A percentile compares a stretch with the other conserved stretches of the same genome.
These are phyloP conservation scores for Philereme vetulata DNA, from an alignment of 2,888 invertebrate species.

Conservation along the genomic window DNA sequence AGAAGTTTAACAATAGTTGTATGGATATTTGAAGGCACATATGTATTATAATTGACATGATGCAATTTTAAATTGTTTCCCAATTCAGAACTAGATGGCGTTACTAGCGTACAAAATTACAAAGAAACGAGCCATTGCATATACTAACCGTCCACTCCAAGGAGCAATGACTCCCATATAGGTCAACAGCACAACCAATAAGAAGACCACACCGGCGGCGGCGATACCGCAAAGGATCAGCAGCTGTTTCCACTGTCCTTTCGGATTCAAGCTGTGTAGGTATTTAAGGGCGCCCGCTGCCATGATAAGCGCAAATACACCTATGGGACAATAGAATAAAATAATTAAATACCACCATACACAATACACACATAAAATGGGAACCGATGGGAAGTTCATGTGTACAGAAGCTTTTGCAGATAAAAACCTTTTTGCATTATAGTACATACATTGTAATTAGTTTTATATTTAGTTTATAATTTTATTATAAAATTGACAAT, in stretches of 20 bases:
- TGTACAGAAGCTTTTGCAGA: too few relatives aligned
- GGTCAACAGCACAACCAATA: slow-evolving; percentile 94
- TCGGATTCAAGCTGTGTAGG: slow-evolving; percentile 93
- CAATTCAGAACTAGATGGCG: too few relatives aligned
- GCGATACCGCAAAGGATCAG: slow-evolving; percentile 90
- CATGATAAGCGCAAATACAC: slow-evolving; percentile 97
- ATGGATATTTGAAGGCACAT: too few relatives aligned
- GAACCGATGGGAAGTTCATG: too few relatives aligned
- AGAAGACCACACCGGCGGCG: slow-evolving; percentile 91
- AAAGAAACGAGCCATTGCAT: not conserved
- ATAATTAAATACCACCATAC: not conserved
- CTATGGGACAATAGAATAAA: slow-evolving; percentile 73
- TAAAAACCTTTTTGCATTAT: too few relatives aligned
- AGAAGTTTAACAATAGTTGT: too few relatives aligned
- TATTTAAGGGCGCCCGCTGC: slow-evolving; percentile 94
- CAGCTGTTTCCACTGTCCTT: slow-evolving; percentile 94
- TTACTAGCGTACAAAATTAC: too few relatives aligned
- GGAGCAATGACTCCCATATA: slow-evolving; percentile 98
- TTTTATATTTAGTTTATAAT: too few relatives aligned
- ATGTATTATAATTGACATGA: too few relatives aligned
- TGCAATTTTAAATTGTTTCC: not conserved
- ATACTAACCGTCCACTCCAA: slow-evolving; percentile 91
- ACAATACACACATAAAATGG: too few relatives aligned
- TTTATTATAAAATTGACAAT: too few relatives aligned
- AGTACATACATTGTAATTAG: too few relatives aligned